phyloP scores from a whole-genome alignment of 2,797 vertebrate species.

The Hippoglossus hippoglossus region DNA sequence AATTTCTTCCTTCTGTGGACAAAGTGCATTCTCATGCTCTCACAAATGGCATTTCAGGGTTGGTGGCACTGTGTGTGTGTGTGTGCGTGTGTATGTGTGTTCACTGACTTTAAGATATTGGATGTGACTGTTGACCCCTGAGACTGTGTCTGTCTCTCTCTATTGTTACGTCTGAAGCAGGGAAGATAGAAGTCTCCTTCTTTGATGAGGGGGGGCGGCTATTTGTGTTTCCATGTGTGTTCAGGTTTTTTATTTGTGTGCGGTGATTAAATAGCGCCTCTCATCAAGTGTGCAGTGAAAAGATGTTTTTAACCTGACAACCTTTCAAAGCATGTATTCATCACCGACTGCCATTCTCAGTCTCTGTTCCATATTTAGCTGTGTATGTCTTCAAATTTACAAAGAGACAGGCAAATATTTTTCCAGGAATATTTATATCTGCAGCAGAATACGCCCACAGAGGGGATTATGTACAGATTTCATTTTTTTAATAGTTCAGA shows the following conservation, averaged over 20 bases:
- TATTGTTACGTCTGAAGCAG: constrained; percentile 25
- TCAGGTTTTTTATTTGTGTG: constrained; percentile 35
- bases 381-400: constrained; percentile 2
- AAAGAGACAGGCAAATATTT: constrained; percentile 4
- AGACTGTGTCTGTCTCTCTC: constrained; percentile 27
- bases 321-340: constrained; percentile 46
- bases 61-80: constrained; percentile 29
- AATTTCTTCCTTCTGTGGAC: constrained; percentile 17
- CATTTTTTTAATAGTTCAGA: neutral
- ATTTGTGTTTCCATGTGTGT: constrained; percentile 23
- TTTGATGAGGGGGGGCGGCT: constrained; percentile 11
- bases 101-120: constrained; percentile 58
- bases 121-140: constrained; percentile 56
- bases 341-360: neutral
- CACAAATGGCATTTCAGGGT: constrained; percentile 61
- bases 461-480: neutral
- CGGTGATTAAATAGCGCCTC: constrained; percentile 11
- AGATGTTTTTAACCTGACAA: constrained; percentile 42
- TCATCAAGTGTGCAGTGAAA: constrained; percentile 22
- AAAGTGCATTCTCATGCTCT: constrained; percentile 67
- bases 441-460: neutral
- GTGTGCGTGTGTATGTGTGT: constrained; percentile 13
- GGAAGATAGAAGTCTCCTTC: neutral
- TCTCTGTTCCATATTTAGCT: constrained; percentile 29
- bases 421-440: neutral